Evolutionary conservation across 1,140 invertebrate species (phyloP), one percentile per base, ranked within the genome.

Genomic region (Anastatus disparis): DNA sequence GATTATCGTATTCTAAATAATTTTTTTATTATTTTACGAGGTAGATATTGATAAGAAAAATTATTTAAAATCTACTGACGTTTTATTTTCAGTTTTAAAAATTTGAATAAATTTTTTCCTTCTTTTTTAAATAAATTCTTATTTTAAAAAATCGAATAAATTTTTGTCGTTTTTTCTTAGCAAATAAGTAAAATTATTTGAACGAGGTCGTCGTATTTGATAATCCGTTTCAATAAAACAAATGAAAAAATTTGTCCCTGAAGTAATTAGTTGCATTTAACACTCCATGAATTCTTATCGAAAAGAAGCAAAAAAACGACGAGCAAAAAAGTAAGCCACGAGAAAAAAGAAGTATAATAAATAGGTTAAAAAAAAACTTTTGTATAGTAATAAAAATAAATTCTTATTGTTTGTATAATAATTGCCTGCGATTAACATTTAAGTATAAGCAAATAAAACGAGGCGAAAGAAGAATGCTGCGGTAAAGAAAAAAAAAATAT

Each of bases 381-480:
- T 70, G 58, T 71, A 71, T 63, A 58, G 24, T 56, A 56, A 70
- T 46, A 46, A 44, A 48, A 9, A 17, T 22, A 26, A 53, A 15
- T 55, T 62, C 35, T 70, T 55, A 70, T 55, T 26, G 58, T 70
- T 63, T 63, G 24, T 63, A 63, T 63, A 9, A 70, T 63, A 56
- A 63, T 52, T 63, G 40, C 50, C 35, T 56, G 59, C 68, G 61
- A n/a, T 10, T 55, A 63, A 46, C 26, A 53, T 4, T 8, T 56
- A 40, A 52, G 46, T 53, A 65, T 40, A 40, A 53, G 53, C 24
- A 24, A 53, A 52, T 2, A 6, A 64, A 15, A n/a, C 10, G 10
- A 22, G 10, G 20, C 4, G n/a, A 20, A 10, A 15, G 31, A 40
- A 10, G 29, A 56, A 31, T 15, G 13, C 29, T 31, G 55, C 17